phyloP scores from a whole-genome alignment of 2,113 vertebrate genomes.

The Ivindomyrus marchei region DNA sequence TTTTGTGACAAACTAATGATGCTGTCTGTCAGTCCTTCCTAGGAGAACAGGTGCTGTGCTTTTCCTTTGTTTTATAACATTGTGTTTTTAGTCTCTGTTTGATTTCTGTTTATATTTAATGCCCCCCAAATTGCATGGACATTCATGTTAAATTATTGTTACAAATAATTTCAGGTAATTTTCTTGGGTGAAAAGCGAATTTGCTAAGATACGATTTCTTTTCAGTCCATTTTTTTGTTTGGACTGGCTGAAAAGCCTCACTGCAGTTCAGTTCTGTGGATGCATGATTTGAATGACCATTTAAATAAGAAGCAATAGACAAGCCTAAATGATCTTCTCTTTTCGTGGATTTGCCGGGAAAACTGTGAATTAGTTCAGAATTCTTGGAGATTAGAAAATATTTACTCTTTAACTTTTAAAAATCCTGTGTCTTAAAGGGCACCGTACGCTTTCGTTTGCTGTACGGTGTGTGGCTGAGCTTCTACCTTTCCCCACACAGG shows the following conservation, averaged over 20 bases:
- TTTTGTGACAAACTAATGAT: background rate
- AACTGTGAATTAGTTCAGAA: background rate
- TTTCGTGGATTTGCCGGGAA: background rate
- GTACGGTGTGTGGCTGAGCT: background rate
- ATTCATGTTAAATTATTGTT: background rate
- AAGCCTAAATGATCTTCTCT: background rate
- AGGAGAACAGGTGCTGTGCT: background rate
- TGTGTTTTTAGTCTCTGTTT: background rate
- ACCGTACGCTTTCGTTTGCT: background rate
- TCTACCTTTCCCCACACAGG: conserved; percentile 50
- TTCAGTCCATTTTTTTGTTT: background rate
- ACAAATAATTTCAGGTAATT: background rate
- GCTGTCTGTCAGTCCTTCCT: background rate
- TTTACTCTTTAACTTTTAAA: background rate
- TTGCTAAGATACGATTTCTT: background rate
- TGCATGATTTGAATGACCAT: background rate
- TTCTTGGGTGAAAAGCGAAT: background rate
- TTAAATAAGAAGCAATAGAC: background rate
- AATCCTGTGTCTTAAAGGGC: background rate
- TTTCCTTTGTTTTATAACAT: background rate
- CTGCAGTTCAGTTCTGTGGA: background rate
- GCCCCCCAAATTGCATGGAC: background rate
- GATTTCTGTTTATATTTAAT: background rate
- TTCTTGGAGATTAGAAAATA: background rate
- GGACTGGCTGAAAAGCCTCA: background rate